These are phyloP conservation scores for Neofelis nebulosa DNA, from an alignment of 2,113 vertebrate genomes.

Conservation along the genomic window DNA sequence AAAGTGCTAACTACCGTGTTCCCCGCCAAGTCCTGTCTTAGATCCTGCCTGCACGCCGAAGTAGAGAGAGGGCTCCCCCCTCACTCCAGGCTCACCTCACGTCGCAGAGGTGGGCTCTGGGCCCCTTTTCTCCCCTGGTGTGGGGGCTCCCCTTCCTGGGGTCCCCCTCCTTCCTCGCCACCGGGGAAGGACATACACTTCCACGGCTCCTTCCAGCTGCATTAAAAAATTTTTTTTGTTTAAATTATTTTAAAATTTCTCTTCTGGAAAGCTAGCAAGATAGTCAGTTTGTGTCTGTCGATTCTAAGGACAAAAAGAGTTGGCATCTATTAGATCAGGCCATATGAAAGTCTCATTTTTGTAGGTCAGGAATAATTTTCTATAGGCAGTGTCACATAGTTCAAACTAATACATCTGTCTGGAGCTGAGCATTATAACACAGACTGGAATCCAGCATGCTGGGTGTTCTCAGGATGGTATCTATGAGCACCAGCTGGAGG, in stretches of 20 bases:
- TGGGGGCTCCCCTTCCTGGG: not conserved
- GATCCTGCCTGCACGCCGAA: not conserved
- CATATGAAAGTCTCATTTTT: not conserved
- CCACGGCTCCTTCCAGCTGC: not conserved
- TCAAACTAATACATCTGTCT: conserved; percentile 1
- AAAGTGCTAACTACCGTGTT: not conserved
- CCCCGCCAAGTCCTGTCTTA: not conserved
- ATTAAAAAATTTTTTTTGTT: not conserved
- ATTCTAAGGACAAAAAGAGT: not conserved
- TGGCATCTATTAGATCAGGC: not conserved
- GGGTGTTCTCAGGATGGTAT: not conserved
- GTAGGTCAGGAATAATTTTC: not conserved
- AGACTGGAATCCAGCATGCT: not conserved
- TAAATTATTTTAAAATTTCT: not conserved
- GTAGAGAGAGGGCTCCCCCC: not conserved
- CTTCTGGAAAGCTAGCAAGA: not conserved
- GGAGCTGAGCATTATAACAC: not conserved
- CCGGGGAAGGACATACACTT: not conserved
- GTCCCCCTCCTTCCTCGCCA: not conserved
- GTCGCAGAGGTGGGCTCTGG: not conserved
- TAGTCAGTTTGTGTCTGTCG: not conserved
- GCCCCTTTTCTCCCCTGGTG: not conserved
- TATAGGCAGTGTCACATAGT: not conserved
- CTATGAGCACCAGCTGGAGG: no score
- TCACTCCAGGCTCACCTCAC: rapidly evolving